These are phyloP conservation scores for Chamaea fasciata DNA, from an alignment of 2,113 vertebrate species.

Conservation along the genomic window DNA sequence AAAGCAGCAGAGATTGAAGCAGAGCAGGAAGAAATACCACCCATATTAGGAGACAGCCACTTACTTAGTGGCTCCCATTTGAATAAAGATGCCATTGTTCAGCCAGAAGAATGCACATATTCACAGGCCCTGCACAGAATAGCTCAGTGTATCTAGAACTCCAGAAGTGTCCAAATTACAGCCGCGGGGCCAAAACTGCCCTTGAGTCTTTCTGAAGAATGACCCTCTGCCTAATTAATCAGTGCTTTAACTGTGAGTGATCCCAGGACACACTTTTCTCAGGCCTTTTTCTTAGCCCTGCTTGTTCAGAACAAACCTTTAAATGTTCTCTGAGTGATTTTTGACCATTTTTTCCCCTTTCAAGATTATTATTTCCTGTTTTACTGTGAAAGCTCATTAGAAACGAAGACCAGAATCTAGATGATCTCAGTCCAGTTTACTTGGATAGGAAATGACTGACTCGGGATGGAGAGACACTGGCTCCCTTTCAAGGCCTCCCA, in stretches of 20 bases:
- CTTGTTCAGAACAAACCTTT: slow-evolving; percentile 58
- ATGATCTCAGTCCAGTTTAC: slow-evolving; percentile 62
- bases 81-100: slow-evolving; percentile 61
- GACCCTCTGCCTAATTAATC: slow-evolving; percentile 58
- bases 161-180: slow-evolving; percentile 64
- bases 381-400: slow-evolving; percentile 56
- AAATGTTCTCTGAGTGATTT: slow-evolving; percentile 64
- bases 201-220: slow-evolving; percentile 53
- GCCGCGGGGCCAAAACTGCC: slow-evolving; percentile 53
- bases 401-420: slow-evolving; percentile 58
- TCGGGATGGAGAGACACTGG: slow-evolving; percentile 30
- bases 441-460: slow-evolving; percentile 49
- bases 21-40: slow-evolving; percentile 63
- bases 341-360: slow-evolving; percentile 57
- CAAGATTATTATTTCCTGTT: slow-evolving; percentile 65
- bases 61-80: slow-evolving; percentile 44
- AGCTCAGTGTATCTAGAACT: slow-evolving; percentile 63
- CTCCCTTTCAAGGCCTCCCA: slow-evolving; percentile 45
- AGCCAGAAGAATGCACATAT: slow-evolving; percentile 51
- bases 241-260: slow-evolving; percentile 52
- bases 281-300: slow-evolving; percentile 39
- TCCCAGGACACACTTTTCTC: slow-evolving; percentile 60
- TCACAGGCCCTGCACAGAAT: slow-evolving; percentile 35
- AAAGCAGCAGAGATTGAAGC: slow-evolving; percentile 51
- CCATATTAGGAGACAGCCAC: slow-evolving; percentile 58